Percentiles rank a stretch among this genome's conserved stretches.
Evolutionary conservation across 2,888 invertebrate genomes (phyloP).

Genomic region (Piscicola geometra): DNA sequence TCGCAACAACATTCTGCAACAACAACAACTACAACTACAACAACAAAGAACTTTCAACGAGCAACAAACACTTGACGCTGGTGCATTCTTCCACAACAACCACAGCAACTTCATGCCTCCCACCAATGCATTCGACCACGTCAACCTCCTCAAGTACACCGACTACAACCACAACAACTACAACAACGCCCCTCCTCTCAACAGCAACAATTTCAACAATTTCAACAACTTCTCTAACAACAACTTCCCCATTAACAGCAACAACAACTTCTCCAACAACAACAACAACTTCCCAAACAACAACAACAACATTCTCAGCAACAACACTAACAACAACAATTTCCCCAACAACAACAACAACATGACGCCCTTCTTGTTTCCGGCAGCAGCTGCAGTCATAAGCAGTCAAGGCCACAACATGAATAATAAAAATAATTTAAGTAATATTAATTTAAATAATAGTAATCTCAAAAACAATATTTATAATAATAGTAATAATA

Average conservation of each 20-base stretch:
- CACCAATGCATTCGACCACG: not conserved
- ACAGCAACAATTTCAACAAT: slow-evolving; percentile 5
- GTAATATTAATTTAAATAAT: no score
- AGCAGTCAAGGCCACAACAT: no score
- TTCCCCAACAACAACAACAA: not conserved
- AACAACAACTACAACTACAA: not conserved
- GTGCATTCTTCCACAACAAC: not conserved
- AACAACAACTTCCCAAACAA: not conserved
- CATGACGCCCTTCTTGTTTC: not conserved
- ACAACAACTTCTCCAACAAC: not conserved
- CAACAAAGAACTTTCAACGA: not conserved
- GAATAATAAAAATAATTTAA: no score
- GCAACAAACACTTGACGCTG: not conserved
- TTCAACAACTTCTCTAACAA: not conserved
- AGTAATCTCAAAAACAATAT: no score
- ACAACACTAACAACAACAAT: slow-evolving; percentile 5
- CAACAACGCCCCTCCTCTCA: not conserved
- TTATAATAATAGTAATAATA: no score
- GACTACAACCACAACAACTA: not conserved
- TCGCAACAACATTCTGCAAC: not conserved
- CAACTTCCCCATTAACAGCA: slow-evolving; percentile 10
- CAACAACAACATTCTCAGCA: not conserved
- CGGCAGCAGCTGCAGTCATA: not conserved
- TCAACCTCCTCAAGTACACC: not conserved
- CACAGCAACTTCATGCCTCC: not conserved